Conservation (phyloP, 2,797 vertebrate genomes). For the Borostomias antarcticus region DNA sequence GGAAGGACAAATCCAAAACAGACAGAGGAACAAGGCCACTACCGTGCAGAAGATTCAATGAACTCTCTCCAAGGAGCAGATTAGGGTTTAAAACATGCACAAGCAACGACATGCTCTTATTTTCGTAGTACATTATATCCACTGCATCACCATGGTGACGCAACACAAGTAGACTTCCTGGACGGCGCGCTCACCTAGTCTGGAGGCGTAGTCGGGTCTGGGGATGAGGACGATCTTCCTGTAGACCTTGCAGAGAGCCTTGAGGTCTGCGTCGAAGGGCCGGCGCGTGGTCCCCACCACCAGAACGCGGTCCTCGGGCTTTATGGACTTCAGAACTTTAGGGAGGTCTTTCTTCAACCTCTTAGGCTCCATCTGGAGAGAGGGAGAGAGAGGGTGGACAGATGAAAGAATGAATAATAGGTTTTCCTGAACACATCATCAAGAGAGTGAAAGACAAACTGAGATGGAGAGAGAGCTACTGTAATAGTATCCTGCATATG, state of each 20-base stretch:
- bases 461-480: neutral
- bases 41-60: too few relatives aligned
- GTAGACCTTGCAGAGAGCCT: conserved; percentile 78
- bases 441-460: neutral
- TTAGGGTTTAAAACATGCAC: too few relatives aligned
- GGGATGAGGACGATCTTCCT: conserved; percentile 83
- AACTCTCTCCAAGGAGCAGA: too few relatives aligned
- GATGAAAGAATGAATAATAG: too few relatives aligned
- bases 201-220: conserved; percentile 82
- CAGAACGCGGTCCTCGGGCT: conserved; percentile 78
- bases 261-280: conserved; percentile 79
- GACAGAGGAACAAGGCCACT: too few relatives aligned
- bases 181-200: conserved; percentile 72
- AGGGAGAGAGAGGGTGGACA: neutral
- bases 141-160: too few relatives aligned
- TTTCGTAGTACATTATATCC: too few relatives aligned
- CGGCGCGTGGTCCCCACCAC: conserved; percentile 78
- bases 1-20: too few relatives aligned
- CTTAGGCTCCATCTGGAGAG: conserved; percentile 71
- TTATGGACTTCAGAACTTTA: conserved; percentile 76
- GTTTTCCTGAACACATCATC: neutral
- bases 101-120: too few relatives aligned
- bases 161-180: neutral
- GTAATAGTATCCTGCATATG: neutral
- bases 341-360: conserved; percentile 77